Base-by-base conservation (phyloP, 2,797 vertebrate species). In the Setipinna tenuifilis region DNA sequence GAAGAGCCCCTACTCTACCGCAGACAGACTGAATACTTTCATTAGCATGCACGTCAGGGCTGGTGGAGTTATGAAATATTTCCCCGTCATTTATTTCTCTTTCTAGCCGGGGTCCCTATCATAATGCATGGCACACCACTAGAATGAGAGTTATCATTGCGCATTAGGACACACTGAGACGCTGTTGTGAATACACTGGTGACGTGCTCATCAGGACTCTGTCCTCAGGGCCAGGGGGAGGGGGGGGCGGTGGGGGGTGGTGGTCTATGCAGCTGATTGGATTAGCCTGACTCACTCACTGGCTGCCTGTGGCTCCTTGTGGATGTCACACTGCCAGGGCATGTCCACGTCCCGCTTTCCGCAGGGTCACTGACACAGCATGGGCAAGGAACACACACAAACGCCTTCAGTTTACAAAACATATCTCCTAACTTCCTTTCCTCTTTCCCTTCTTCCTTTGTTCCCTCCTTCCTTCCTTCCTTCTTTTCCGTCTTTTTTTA, bases 71-170 rank as follows among this genome's bases (percentile, higher is more conserved):
- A 44, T 21, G 71, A 78, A 41, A 41, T 78, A 19, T 78, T 28
- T 71, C 23, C 25, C 12, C 12, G 1, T 68, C 23, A 12, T 31
- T 75, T 35, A 12, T 31, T 75, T 35, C 50, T 41, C 68, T 41
- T n/a, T 44, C 35, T 4, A 6, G 71, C 35, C 11, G 16, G 31
- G 17, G 28, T 10, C 71, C 12, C 68, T 78, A 19, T 78, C 31
- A 78, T 44, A 5, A 78, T 19, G 17, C 6, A 11, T 25, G 7
- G 19, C 31, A 78, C 19, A n/a, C 31, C 6, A 41, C 17, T 35
- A 44, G 71, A 78, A 78, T 78, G 9, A 44, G 71, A 78, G 31
- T 44, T 78, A 78, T 78, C 71, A 44, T 44, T 78, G 31, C 44
- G 10, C 71, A 78, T 78, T 78, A 78, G 41, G 71, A 19, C 17